A percentile compares a stretch with the other conserved stretches of the same genome.
Conservation (phyloP, 1,140 invertebrate genomes). For the Leptopilina clavipes region DNA sequence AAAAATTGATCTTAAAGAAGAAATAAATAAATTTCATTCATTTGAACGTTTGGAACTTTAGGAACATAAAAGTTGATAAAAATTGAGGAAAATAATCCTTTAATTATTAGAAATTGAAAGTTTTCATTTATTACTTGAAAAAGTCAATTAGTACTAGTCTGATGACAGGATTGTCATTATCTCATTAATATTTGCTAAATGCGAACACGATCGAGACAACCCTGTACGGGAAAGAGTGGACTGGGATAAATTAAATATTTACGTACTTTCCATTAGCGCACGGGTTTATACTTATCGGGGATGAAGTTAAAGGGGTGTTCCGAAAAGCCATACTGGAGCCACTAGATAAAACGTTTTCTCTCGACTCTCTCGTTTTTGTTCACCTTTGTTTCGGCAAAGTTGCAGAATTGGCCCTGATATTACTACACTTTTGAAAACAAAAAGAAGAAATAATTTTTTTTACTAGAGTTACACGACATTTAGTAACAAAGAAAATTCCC, state of each 20-base stretch:
- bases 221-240: conserved; percentile 46
- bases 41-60: too few relatives aligned
- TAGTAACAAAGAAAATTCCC: too few relatives aligned
- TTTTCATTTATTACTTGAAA: neutral
- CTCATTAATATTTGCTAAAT: conserved; percentile 4
- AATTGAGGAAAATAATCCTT: too few relatives aligned
- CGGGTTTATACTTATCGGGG: conserved; percentile 70
- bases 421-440: neutral
- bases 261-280: conserved; percentile 72
- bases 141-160: neutral
- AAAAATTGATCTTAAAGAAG: too few relatives aligned
- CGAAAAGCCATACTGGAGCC: conserved; percentile 61
- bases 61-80: too few relatives aligned
- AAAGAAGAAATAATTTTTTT: neutral
- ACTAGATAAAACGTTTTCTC: conserved; percentile 50
- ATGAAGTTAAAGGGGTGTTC: conserved; percentile 69
- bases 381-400: conserved; percentile 16
- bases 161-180: neutral
- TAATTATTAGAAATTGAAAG: too few relatives aligned
- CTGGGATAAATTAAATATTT: conserved; percentile 68
- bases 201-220: conserved; percentile 24
- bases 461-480: too few relatives aligned
- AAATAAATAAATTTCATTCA: too few relatives aligned
- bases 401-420: neutral
- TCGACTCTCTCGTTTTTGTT: neutral